Evolutionary conservation across 2,888 invertebrate genomes (phyloP).

Genomic region (Brassicogethes aeneus): DNA sequence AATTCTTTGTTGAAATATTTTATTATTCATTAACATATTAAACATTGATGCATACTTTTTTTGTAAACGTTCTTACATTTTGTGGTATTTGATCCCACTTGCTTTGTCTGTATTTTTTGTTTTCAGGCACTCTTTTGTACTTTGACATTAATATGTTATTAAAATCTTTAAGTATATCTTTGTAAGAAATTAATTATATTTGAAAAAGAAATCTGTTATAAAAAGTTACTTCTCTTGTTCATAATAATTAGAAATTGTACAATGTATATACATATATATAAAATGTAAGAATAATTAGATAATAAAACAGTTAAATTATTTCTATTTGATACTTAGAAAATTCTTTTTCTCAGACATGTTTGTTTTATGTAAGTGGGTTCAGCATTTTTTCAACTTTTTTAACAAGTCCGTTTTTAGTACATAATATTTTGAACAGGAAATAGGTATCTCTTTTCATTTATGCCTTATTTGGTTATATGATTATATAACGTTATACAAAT

Average conservation of each 20-base stretch:
- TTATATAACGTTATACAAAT: constrained; percentile 22
- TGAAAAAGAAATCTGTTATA: constrained; percentile 9
- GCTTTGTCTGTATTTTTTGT: neutral
- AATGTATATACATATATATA: constrained; percentile 19
- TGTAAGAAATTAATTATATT: neutral
- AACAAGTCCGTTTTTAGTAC: neutral
- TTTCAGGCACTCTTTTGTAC: neutral
- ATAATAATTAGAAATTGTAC: constrained; percentile 22
- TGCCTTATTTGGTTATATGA: constrained; percentile 18
- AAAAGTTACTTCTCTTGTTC: constrained; percentile 18
- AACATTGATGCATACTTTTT: too few species aligned
- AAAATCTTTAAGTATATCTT: neutral
- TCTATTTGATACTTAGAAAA: constrained; percentile 16
- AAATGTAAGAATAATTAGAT: constrained; percentile 17
- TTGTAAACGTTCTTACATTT: too few species aligned
- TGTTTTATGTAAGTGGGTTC: constrained; percentile 17
- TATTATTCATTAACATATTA: too few species aligned
- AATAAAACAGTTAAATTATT: constrained; percentile 19
- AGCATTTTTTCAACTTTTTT: constrained; percentile 12
- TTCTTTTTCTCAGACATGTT: constrained; percentile 13
- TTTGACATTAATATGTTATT: neutral
- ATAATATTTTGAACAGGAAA: neutral
- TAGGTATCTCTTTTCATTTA: constrained; percentile 13
- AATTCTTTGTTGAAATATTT: too few species aligned
- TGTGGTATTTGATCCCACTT: neutral